These are phyloP conservation scores for Gallirallus australis DNA, from an alignment of 2,797 vertebrate species.

Conservation along the genomic window DNA sequence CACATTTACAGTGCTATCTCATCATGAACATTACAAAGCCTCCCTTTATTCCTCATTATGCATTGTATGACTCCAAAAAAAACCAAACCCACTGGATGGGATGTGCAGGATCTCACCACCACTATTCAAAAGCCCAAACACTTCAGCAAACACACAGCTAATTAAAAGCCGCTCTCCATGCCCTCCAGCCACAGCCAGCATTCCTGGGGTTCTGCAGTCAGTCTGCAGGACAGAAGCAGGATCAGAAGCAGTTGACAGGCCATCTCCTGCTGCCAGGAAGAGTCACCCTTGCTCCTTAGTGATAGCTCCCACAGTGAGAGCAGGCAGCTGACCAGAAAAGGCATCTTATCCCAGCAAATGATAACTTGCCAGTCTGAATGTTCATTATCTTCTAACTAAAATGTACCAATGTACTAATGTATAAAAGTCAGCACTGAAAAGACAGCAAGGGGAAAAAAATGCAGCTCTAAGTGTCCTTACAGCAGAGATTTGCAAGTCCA, in stretches of 20 bases:
- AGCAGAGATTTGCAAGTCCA: background rate
- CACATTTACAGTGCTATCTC: background rate
- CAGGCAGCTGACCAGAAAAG: background rate
- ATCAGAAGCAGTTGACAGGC: background rate
- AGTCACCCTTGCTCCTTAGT: background rate
- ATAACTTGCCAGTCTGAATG: background rate
- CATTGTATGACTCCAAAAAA: background rate
- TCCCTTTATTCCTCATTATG: background rate
- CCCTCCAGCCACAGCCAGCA: background rate
- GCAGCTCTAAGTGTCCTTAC: background rate
- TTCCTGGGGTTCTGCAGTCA: fast-evolving
- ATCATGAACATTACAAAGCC: background rate
- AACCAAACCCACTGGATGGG: background rate
- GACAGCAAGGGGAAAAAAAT: background rate
- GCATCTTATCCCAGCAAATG: background rate
- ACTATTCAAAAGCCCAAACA: background rate
- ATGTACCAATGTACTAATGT: fast-evolving
- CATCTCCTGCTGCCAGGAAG: background rate
- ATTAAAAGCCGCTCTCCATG: background rate
- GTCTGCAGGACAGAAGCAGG: background rate
- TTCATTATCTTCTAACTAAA: background rate
- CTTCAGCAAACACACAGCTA: background rate
- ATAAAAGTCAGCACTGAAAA: background rate
- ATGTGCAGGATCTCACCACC: background rate
- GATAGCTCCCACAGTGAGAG: background rate